Base-by-base conservation (phyloP, 2,888 invertebrate species). In the Lampropteryx suffumata region DNA sequence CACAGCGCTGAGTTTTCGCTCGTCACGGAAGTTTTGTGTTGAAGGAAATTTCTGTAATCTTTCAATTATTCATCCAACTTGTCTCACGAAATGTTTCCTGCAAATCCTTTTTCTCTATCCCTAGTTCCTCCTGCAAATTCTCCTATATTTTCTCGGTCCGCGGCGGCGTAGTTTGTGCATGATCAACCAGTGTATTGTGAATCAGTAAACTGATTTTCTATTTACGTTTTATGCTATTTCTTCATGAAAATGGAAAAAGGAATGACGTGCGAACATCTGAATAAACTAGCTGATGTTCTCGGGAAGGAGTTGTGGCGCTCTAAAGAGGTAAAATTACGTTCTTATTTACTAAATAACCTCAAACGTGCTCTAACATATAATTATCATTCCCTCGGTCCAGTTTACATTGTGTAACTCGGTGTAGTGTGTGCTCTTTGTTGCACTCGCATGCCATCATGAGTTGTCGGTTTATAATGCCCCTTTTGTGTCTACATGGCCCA, bases 211-310 rank as follows among this genome's bases (percentile, higher is more conserved):
- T 77, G 65, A 68, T 67, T 76, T 76, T 66, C 59, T 78, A 77
- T 78, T 76, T 81, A 73, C 71, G 65, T 77, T 71, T 57, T 65
- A 69, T 69, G 64, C 55, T 68, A 61, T 64, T 65, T 74, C 62
- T 12, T 7, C 63, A 61, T 61, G 65, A 71, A 68, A 73, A 90
- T 89, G 89, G 86, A 89, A 77, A 87, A 80, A 79, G 83, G 82
- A 67, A 79, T 82, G 67, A 89, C 88, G 48, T 91, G 90, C 73
- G 89, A 90, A 55, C 90, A 91, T 70, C 74, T 90, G 37, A 88
- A 89, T 65, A 87, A 84, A 59, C 70, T 90, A 32, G 75, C 79
- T 50, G 84, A 85, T 54, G 66, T 68, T 49, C 73, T 89, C 12
- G 83, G 73, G 51, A 84, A 84, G 67, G 86, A 90, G 42, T 65